Evolutionary conservation across 2,113 vertebrate genomes (phyloP).

Genomic region (Oreochromis spilurus): DNA sequence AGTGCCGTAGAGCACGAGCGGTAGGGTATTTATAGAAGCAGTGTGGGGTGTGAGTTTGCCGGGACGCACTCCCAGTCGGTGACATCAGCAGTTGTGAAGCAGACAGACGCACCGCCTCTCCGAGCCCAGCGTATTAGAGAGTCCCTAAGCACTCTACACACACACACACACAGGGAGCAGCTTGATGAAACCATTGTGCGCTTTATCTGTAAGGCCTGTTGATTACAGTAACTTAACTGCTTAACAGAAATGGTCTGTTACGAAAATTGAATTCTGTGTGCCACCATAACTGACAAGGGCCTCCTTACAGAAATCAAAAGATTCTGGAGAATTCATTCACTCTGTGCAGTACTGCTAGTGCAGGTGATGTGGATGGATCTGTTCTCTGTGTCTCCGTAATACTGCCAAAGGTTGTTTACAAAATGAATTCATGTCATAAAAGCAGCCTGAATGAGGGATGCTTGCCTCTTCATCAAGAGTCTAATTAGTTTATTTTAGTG

Average conservation of each 20-base stretch:
- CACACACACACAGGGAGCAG: background rate
- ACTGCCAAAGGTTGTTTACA: background rate
- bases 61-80: background rate
- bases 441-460: background rate
- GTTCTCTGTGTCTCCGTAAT: background rate
- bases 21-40: constrained; percentile 20
- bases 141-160: background rate
- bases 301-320: background rate
- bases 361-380: background rate
- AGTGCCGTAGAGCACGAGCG: background rate
- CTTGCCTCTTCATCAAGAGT: background rate
- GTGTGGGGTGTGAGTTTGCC: background rate
- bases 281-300: background rate
- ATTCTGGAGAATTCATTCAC: background rate
- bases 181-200: background rate
- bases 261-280: background rate
- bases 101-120: constrained; percentile 7
- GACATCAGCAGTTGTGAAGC: constrained; percentile 49
- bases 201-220: background rate
- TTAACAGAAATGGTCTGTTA: background rate
- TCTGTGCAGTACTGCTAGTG: background rate
- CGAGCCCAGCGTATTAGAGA: background rate
- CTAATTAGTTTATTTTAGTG: background rate
- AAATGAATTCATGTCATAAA: background rate
- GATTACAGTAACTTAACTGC: background rate